Base-by-base conservation (phyloP, 2,888 invertebrate species). In the Trichogramma evanescens region DNA sequence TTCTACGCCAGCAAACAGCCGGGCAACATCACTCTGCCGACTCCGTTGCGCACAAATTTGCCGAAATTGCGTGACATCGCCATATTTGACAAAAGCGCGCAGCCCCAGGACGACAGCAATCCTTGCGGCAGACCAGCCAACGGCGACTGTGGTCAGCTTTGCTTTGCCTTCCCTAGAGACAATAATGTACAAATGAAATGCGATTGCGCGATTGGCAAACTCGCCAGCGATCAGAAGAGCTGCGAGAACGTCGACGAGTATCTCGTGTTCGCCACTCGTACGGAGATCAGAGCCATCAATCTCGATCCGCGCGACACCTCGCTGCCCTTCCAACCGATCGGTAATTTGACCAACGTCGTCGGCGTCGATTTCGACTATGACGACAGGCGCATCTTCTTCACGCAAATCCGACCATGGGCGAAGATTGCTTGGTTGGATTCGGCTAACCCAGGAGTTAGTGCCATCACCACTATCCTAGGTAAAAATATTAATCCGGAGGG, bases 351-450 rank as follows among this genome's bases (percentile, higher is more conserved):
- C 0, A 95, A 95, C 71, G 95, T 95, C 0, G 95, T 95, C 2
- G 97, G 96, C 2, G 84, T 98, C 7, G 98, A 97, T 78, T 98
- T 95, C 74, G 97, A 98, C 75, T 95, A 91, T 72, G 84, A 86
- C 1, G 91, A 95, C 68, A 89, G 90, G 65, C 89, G 86, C 69
- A 79, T 98, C 65, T 86, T 95, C 73, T 98, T 95, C 76, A 95
- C 95, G 0, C 94, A 95, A 80, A 95, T 95, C 63, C 83, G 93
- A 66, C 95, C 95, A 0, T 92, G 91, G 88, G 89, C 94, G 0
- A 86, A 87, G 71, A 93, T 95, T 62, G 92, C 89, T 0, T 91
- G 87, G 83, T 85, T 93, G 76, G 83, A 88, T 1, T 85, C 91
- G 0, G 85, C 84, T 56, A 84, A 83, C 65, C 92, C 92, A 0